These are phyloP conservation scores for Pterophyllum scalare DNA, from an alignment of 2,113 vertebrate species.

Conservation along the genomic window DNA sequence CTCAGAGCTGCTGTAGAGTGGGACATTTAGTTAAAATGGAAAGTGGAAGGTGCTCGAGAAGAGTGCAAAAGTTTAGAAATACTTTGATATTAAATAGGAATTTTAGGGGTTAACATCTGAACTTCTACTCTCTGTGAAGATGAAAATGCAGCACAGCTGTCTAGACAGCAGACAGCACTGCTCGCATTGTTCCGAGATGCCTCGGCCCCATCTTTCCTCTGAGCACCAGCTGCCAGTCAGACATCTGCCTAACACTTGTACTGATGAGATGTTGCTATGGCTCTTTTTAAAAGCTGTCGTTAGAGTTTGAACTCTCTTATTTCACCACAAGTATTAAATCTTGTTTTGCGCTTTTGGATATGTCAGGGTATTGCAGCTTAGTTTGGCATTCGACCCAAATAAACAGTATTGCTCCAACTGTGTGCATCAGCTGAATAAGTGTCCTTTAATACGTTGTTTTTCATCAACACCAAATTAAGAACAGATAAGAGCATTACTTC, in stretches of 20 bases:
- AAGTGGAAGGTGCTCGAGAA: slow-evolving; percentile 4
- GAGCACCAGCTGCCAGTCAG: slow-evolving; percentile 34
- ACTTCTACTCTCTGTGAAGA: slow-evolving; percentile 35
- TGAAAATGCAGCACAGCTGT: slow-evolving; percentile 53
- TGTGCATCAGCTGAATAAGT: slow-evolving; percentile 13
- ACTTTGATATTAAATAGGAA: slow-evolving; percentile 8
- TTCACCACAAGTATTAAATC: slow-evolving; percentile 11
- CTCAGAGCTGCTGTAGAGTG: not conserved
- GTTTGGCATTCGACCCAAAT: slow-evolving; percentile 32
- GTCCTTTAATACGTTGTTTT: slow-evolving; percentile 51
- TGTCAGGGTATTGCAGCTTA: slow-evolving; percentile 39
- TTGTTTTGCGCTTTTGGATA: slow-evolving; percentile 19
- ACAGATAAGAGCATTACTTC: slow-evolving; percentile 39
- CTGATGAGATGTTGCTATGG: slow-evolving; percentile 2
- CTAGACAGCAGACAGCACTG: slow-evolving; percentile 55
- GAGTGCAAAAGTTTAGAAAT: slow-evolving; percentile 1
- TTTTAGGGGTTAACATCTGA: slow-evolving; percentile 9
- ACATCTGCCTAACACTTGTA: slow-evolving; percentile 75
- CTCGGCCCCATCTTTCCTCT: slow-evolving; percentile 35
- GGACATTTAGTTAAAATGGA: not conserved
- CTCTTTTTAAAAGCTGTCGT: slow-evolving; percentile 4
- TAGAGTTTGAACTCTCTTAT: not conserved
- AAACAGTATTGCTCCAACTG: slow-evolving; percentile 26
- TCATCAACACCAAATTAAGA: slow-evolving; percentile 41
- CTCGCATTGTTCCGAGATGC: slow-evolving; percentile 47